Evolutionary conservation across 2,113 vertebrate genomes (phyloP).

Genomic region (Accipiter virgatus): DNA sequence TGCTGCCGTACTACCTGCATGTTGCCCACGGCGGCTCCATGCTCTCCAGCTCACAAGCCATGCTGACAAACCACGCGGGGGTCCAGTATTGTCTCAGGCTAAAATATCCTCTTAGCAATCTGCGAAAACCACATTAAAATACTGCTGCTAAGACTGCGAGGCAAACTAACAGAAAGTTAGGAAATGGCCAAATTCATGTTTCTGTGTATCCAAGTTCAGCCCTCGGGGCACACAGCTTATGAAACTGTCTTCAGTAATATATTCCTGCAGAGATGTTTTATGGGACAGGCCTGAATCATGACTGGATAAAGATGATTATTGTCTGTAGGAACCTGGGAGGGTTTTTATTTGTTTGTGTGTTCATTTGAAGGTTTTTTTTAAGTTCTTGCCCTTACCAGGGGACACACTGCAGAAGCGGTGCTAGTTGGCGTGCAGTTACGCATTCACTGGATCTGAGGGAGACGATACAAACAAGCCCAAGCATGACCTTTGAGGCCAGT

Average conservation of each 20-base stretch:
- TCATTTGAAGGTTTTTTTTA: background rate
- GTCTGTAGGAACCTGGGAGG: background rate
- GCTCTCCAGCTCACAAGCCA: background rate
- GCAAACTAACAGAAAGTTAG: background rate
- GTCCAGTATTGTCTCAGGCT: background rate
- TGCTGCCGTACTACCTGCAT: background rate
- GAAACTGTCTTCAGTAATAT: background rate
- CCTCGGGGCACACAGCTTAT: background rate
- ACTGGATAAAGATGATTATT: background rate
- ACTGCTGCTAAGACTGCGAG: background rate
- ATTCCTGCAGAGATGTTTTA: background rate
- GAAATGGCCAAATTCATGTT: background rate
- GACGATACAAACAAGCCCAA: background rate
- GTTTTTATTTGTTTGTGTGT: background rate
- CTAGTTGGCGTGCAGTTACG: background rate
- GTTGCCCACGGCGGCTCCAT: rapidly evolving
- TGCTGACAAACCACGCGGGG: background rate
- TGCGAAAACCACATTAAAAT: background rate
- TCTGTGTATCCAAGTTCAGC: background rate
- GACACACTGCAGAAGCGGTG: rapidly evolving
- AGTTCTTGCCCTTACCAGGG: background rate
- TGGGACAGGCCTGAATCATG: background rate
- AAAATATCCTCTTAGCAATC: background rate
- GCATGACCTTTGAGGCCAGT: background rate
- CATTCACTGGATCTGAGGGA: background rate